These are phyloP conservation scores for Manis javanica DNA, from an alignment of 2,797 vertebrate species.

Conservation along the genomic window DNA sequence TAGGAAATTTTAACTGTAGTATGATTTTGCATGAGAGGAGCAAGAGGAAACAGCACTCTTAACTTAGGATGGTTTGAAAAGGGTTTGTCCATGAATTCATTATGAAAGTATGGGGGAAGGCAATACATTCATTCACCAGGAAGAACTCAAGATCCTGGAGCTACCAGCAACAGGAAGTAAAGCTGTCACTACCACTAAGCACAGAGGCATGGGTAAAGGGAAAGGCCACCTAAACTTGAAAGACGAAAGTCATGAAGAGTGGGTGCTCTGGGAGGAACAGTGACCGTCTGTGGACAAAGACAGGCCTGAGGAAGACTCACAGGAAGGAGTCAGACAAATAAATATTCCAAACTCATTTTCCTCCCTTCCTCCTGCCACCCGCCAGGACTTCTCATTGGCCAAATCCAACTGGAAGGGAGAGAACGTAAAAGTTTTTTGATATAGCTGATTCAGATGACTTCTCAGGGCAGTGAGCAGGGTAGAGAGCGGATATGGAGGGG, in stretches of 20 bases:
- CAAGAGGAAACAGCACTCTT: background rate
- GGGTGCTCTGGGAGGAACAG: background rate
- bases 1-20: background rate
- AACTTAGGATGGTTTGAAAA: background rate
- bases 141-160: background rate
- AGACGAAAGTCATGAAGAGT: background rate
- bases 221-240: constrained; percentile 9
- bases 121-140: background rate
- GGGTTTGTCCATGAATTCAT: background rate
- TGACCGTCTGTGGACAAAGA: background rate
- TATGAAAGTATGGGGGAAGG: background rate
- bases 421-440: background rate
- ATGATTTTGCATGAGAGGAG: constrained; percentile 12
- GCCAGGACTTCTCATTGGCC: background rate
- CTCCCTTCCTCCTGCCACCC: background rate
- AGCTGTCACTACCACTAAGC: background rate
- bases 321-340: background rate
- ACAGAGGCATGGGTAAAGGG: background rate
- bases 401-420: background rate
- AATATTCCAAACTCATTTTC: background rate
- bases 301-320: background rate
- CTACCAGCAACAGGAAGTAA: background rate
- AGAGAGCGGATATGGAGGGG: background rate
- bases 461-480: background rate
- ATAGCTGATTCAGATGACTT: background rate